Base-by-base conservation (phyloP, 1,140 invertebrate genomes). In the Ridgeia piscesae region DNA sequence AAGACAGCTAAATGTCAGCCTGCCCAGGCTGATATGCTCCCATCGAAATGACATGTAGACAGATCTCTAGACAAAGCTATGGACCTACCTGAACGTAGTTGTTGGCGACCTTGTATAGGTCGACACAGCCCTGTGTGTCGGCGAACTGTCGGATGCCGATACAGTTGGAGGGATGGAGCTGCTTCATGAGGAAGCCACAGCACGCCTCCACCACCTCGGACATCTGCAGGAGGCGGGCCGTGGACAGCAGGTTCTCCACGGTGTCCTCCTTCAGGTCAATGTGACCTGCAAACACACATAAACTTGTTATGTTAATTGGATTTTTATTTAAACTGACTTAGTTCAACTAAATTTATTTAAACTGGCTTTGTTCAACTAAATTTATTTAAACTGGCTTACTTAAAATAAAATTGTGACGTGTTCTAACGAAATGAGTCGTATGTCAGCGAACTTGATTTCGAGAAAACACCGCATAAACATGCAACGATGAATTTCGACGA, bases 131-230 rank as follows among this genome's bases (percentile, higher is more conserved):
- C 95, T 98, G 98, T 93, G 98, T 97, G 95, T 99, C 98, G 50
- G 98, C 98, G 96, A 99, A 99, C 95, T 98, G 97, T 89, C 98
- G 97, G 94, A 99, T 99, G 1, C 98, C 98, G 91, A 99, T 97
- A 96, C 98, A 99, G 96, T 99, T 99, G 94, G 98, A 98, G 0
- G 98, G 98, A 96, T 99, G 98, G 88, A 99, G 96, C 95, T 99
- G 98, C 94, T 98, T 98, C 94, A 97, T 97, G 35, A 99, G 96
- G 95, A 98, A 99, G 94, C 97, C 97, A 94, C 98, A 99, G 95
- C 98, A 99, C 33, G 98, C 98, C 94, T 98, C 97, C 31, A 98
- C 98, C 34, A 99, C 98, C 94, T 98, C 97, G 93, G 97, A 97
- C n/a, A 99, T 96, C 95, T 99, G 98, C 35, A 99, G 96, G 90